Percentiles rank a stretch among this genome's conserved stretches.
These are phyloP conservation scores for Deroptyus accipitrinus DNA, from an alignment of 2,113 vertebrate species.

Conservation along the genomic window DNA sequence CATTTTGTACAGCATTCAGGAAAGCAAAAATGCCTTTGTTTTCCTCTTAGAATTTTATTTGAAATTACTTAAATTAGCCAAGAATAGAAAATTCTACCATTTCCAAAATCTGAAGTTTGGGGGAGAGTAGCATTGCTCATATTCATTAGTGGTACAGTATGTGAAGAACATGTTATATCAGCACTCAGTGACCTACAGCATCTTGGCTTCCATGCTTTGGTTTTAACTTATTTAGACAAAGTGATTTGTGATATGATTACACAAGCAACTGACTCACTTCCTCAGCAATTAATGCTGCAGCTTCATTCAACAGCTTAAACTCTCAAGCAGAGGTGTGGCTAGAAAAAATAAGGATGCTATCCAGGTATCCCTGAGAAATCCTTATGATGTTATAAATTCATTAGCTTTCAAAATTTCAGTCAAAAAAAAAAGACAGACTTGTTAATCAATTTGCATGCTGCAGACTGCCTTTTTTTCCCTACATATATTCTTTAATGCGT, in stretches of 20 bases:
- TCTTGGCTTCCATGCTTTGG: not conserved
- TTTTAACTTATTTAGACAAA: not conserved
- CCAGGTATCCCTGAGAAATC: not conserved
- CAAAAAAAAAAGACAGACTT: not conserved
- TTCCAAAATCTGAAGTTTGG: not conserved
- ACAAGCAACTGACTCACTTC: conserved; percentile 41
- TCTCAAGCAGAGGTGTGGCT: not conserved
- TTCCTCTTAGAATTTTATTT: not conserved
- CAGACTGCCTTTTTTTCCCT: not conserved
- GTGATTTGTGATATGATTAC: not conserved
- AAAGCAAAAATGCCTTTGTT: not conserved
- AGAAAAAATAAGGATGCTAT: not conserved
- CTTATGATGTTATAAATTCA: not conserved
- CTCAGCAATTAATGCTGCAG: not conserved
- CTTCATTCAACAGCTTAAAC: conserved; percentile 6
- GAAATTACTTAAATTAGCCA: not conserved
- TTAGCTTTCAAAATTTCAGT: not conserved
- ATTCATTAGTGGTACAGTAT: not conserved
- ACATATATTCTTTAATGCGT: not conserved
- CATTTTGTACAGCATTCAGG: not conserved
- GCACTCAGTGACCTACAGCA: not conserved
- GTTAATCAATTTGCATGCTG: not conserved
- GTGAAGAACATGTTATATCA: not conserved
- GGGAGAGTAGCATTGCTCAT: not conserved
- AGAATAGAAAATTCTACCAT: not conserved